Evolutionary conservation across 2,888 invertebrate species (phyloP).

Genomic region (Mesochorus sp.): DNA sequence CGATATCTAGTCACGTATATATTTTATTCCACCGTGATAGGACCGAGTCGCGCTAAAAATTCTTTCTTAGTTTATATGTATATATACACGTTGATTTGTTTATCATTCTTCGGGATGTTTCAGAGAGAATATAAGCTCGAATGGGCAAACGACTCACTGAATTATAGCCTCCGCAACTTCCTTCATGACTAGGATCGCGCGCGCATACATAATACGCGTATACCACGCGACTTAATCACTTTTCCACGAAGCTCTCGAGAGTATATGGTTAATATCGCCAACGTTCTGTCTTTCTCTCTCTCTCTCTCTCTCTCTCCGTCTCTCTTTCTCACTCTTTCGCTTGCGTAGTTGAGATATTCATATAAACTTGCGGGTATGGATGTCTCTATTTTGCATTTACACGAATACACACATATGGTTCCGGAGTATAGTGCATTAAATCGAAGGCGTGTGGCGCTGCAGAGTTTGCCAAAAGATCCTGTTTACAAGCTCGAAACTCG

Average conservation of each 20-base stretch:
- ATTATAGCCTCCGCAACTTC: conserved; percentile 56
- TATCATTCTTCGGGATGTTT: conserved; percentile 46
- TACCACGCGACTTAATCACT: conserved; percentile 59
- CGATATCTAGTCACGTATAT: too few relatives aligned
- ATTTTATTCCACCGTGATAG: too few relatives aligned
- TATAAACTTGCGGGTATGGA: conserved; percentile 21
- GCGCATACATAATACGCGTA: conserved; percentile 51
- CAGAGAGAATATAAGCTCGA: conserved; percentile 20
- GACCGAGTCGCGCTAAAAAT: too few relatives aligned
- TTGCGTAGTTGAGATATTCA: conserved; percentile 28
- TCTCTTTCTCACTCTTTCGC: too few relatives aligned
- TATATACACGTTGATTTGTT: too few relatives aligned
- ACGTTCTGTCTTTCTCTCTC: too few relatives aligned
- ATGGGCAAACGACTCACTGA: conserved; percentile 56
- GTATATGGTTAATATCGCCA: conserved; percentile 36
- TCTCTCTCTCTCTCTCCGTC: too few relatives aligned
- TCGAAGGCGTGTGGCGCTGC: neutral
- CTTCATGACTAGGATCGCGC: conserved; percentile 37
- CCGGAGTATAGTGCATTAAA: neutral
- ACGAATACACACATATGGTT: neutral
- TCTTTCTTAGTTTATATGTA: too few relatives aligned
- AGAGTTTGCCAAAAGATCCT: conserved; percentile 25
- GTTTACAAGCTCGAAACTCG: conserved; percentile 31
- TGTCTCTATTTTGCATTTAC: conserved; percentile 51
- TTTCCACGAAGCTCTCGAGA: conserved; percentile 48